Percentiles rank a stretch among this genome's conserved stretches.
Conservation (phyloP, 2,113 vertebrate species). For the Crotalus horridus region DNA sequence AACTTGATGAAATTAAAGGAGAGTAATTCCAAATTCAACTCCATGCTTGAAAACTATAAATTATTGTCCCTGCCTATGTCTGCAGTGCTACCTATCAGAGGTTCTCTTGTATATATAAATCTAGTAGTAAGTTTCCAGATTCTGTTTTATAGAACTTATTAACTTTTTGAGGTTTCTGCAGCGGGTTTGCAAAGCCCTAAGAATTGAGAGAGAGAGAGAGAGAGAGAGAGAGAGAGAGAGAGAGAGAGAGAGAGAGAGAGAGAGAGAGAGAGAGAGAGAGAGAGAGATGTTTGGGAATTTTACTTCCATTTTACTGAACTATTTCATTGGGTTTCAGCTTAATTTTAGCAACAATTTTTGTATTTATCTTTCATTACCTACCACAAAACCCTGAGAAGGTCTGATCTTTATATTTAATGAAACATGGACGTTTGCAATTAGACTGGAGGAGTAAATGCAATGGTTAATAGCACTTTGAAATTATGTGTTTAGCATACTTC, state of each 20-base stretch:
- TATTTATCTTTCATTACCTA: neutral
- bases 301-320: neutral
- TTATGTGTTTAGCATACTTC: neutral
- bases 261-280: no score
- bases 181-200: neutral
- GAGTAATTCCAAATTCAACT: neutral
- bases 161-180: neutral
- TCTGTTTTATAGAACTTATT: neutral
- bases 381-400: neutral
- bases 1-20: neutral
- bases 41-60: neutral
- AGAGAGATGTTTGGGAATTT: neutral
- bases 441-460: constrained; percentile 18
- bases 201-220: no score
- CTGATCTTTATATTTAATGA: neutral
- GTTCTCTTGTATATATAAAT: neutral
- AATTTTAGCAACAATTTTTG: neutral
- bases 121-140: neutral
- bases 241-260: no score
- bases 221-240: no score
- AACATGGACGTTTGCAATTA: neutral
- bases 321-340: neutral
- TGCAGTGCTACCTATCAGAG: neutral
- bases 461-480: constrained; percentile 30
- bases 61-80: neutral